Conservation (phyloP, 2,113 vertebrate genomes). For the Fregetta grallaria region DNA sequence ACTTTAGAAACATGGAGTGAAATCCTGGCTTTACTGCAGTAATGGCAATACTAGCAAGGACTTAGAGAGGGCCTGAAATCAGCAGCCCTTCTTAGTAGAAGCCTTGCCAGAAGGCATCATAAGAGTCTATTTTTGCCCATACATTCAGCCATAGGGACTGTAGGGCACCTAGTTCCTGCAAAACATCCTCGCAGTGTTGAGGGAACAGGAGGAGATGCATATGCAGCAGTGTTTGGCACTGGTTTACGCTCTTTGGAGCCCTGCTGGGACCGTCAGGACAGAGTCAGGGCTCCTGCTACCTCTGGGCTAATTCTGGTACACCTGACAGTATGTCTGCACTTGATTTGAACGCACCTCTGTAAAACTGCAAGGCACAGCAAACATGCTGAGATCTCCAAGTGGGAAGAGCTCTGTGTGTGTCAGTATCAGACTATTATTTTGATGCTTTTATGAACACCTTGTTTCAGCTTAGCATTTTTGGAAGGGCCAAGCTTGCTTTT, state of each 20-base stretch:
- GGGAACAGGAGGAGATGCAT: background rate
- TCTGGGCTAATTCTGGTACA: background rate
- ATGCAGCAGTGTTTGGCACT: background rate
- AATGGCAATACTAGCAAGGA: background rate
- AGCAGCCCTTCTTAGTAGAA: background rate
- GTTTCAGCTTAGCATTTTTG: background rate
- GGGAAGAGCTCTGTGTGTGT: constrained; percentile 1
- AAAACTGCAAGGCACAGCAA: constrained; percentile 13
- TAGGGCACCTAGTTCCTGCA: background rate
- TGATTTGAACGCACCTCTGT: background rate
- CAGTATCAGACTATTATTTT: background rate
- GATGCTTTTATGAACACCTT: background rate
- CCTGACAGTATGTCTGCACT: background rate
- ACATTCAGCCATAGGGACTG: background rate
- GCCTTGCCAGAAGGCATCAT: background rate
- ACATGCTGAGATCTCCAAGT: background rate
- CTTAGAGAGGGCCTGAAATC: background rate
- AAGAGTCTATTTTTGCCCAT: background rate
- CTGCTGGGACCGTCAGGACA: background rate
- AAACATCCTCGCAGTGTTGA: background rate
- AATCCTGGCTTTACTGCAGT: background rate
- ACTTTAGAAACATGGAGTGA: background rate
- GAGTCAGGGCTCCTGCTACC: background rate
- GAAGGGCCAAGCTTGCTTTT: background rate
- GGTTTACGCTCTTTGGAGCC: background rate